Base-by-base conservation (phyloP, 2,113 vertebrate genomes). In the Mohoua ochrocephala region DNA sequence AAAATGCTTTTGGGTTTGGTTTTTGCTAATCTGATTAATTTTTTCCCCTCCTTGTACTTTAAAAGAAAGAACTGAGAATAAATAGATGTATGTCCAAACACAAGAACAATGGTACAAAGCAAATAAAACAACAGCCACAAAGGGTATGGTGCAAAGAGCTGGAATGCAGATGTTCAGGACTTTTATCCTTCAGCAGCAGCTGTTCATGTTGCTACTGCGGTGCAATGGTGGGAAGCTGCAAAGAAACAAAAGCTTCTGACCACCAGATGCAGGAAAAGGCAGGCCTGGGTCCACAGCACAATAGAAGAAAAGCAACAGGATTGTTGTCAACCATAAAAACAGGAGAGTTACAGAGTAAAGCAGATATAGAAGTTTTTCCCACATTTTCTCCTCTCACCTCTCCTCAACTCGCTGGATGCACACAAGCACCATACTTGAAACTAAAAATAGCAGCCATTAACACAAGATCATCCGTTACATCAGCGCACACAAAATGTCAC, bases 261-360 rank as follows among this genome's bases (percentile, higher is more conserved):
- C 54, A 93, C 59, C 83, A 96, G 74, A 87, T 83, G 63, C 83
- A 96, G 79, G 71, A 96, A 95, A 91, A 92, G 42, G 74, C 49
- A 88, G 27, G 10, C 61, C 23, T 65, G 44, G 10, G 21, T 57
- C 71, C 60, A 56, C 2, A 87, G 42, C 24, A 61, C 69, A 93
- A 63, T 3, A 71, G 68, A 39, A 88, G 50, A 77, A 44, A 74
- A 13, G 35, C 57, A 88, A 35, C 1, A 14, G 41, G 39, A 69
- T 67, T 85, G n/a, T 23, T 85, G 94, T 52, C 69, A 80, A 23
- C 23, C 49, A 47, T 24, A 59, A 80, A 70, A 84, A 45, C 37
- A 28, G 19, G 11, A 92, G 45, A 87, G 30, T 12, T 84, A 63
- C 7, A 57, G 44, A 78, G 35, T 19, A 13, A 81, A 44, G 47